Base-by-base conservation (phyloP, 2,113 vertebrate species). In the Myotis davidii region DNA sequence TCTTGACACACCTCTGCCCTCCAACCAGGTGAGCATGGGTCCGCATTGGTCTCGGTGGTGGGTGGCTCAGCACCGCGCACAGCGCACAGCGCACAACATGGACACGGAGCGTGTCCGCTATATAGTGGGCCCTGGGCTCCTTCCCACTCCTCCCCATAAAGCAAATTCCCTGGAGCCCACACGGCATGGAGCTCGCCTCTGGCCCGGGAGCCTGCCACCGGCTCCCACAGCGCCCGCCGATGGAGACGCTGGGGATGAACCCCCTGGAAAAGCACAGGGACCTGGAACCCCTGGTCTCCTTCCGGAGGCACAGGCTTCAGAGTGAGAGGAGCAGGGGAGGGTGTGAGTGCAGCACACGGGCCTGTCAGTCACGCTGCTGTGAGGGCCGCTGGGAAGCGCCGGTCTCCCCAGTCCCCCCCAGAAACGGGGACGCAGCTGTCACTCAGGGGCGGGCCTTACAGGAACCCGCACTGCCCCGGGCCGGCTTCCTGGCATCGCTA, bases 401-500 rank as follows among this genome's bases (percentile, higher is more conserved):
- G 0, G 77, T 13, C 42, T 96, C 93, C 92, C 91, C 39, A 0
- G 76, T 13, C 96, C 93, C 92, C 91, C 45, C 79, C 0, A 18
- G 94, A 85, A 18, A 64, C 12, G 0, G 23, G 61, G 67, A 64
- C 95, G 93, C 78, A 32, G 89, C 82, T 93, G 0, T n/a, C n/a
- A 69, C 52, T 88, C 76, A 61, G 20, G 39, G 88, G 88, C 85
- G 54, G 86, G 96, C 85, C 95, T 97, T 95, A 87, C 95, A 84
- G 95, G 79, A 96, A 96, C 87, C 59, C 12, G 1, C 56, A 16
- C 83, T 20, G 59, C 48, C 52, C 18, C 34, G 25, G 79, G 34
- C 20, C 95, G 18, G 54, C 56, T 96, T 96, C 97, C 97, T 94
- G 95, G 97, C 96, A 97, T 95, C 95, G 88, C 86, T 95, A 96